Evolutionary conservation across 2,888 invertebrate species (phyloP), one percentile per base, ranked within the genome.

Genomic region (Latheticus oryzae): DNA sequence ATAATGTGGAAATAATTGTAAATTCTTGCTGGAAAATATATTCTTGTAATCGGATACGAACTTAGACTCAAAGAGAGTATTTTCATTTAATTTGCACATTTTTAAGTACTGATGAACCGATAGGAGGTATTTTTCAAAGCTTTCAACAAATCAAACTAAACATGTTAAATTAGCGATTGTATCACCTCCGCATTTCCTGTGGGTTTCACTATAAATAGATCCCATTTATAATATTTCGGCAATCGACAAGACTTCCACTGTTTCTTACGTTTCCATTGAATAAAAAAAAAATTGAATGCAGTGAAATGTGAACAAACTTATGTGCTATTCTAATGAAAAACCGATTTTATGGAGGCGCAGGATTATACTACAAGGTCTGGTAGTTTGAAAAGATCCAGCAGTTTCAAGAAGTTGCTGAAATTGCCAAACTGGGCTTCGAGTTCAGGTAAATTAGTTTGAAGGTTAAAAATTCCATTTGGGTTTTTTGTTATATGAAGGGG

Each of bases 381-480:
- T 45, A 81, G 81, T 65, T 73, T 83, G 70, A 82, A 81, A 71
- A 72, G 83, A 58, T 82, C 81, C 67, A 82, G 81, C 72, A 82
- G 82, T 71, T 82, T 83, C 71, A 83, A 83, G 76, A 82, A 82
- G 71, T 76, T 83, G 42, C 75, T 83, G 58, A 83, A 82, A 71
- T 73, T 82, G 61, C 82, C 81, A 52, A 78, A 75, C 62, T 80
- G 80, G 80, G 80, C 78, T 23, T 75, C 75, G 7, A 65, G 61
- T 64, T 62, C 55, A 61, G 62, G 64, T 64, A 61, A 58, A 51
- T 17, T 28, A 28, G 11, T 11, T 28, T 26, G 26, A 26, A 8
- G 26, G 8, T 4, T 9, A 15, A 16, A 13, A 12, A 8, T 15
- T 17, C 17, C 12, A 38, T 8, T 16, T 26, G 28, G 16, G 38